phyloP scores from a whole-genome alignment of 2,888 invertebrate genomes.

The Cataglyphis altisquamis region DNA sequence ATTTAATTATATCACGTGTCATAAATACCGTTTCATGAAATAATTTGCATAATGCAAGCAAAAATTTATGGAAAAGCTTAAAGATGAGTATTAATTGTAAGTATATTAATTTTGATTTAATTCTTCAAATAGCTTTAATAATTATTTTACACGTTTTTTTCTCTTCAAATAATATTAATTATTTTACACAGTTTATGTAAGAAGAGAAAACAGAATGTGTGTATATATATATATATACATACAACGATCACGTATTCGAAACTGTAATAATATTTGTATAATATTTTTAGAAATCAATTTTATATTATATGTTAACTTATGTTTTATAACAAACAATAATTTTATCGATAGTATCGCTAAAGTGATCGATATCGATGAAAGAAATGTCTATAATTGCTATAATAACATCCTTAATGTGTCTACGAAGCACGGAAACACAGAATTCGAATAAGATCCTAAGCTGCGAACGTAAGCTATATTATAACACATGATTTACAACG shows the following conservation, averaged over 20 bases:
- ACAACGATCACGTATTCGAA: too few species aligned
- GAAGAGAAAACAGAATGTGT: not conserved
- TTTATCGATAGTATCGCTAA: not conserved
- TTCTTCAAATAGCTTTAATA: not conserved
- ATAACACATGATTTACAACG: conserved; percentile 27
- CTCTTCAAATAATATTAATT: not conserved
- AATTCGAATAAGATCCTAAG: not conserved
- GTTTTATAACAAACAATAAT: not conserved
- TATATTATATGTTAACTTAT: not conserved
- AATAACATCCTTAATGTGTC: not conserved
- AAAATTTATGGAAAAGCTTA: not conserved
- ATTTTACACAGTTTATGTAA: too few species aligned
- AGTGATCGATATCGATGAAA: not conserved
- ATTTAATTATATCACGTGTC: not conserved
- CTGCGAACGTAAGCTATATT: not conserved
- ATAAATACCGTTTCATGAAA: not conserved
- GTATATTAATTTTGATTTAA: not conserved
- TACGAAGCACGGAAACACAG: not conserved
- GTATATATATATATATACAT: too few species aligned
- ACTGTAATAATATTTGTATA: too few species aligned
- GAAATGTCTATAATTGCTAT: not conserved
- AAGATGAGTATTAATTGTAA: not conserved
- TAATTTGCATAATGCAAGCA: not conserved
- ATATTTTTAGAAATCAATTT: not conserved
- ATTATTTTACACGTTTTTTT: too few species aligned